These are phyloP conservation scores for Tenrec ecaudatus DNA, from an alignment of 2,113 vertebrate species.

Conservation along the genomic window DNA sequence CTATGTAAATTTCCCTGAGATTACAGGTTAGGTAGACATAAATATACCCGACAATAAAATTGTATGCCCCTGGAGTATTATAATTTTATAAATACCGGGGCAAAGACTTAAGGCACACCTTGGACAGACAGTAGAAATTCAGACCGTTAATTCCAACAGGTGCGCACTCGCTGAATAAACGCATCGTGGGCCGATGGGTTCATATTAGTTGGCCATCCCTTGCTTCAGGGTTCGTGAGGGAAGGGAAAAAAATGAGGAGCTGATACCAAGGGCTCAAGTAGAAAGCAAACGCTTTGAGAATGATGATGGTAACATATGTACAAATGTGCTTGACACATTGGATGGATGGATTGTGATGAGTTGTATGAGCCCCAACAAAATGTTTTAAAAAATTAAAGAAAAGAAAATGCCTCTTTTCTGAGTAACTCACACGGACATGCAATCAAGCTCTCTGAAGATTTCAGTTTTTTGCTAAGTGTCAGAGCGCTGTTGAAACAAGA, in stretches of 20 bases:
- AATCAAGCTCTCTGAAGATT: background rate
- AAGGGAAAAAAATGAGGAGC: too few relatives aligned
- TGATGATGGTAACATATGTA: too few relatives aligned
- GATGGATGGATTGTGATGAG: too few relatives aligned
- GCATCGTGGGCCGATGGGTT: background rate
- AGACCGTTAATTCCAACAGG: background rate
- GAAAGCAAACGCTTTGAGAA: too few relatives aligned
- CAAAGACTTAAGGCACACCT: background rate
- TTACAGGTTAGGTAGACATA: conserved; percentile 49
- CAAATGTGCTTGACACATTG: too few relatives aligned
- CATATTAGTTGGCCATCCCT: conserved; percentile 32
- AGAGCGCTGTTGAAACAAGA: background rate
- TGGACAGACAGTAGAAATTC: conserved; percentile 9
- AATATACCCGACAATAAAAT: conserved; percentile 62
- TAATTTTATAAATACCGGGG: conserved; percentile 62
- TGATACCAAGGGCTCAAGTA: too few relatives aligned
- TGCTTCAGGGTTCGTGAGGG: background rate
- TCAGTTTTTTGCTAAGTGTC: background rate
- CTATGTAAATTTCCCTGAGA: conserved; percentile 51
- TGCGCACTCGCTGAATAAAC: background rate
- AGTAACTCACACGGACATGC: background rate
- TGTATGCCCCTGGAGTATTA: background rate
- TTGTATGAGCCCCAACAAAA: too few relatives aligned
- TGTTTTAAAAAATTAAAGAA: too few relatives aligned
- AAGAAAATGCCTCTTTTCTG: background rate